phyloP scores from a whole-genome alignment of 2,888 invertebrate species.

The Lampropteryx suffumata region DNA sequence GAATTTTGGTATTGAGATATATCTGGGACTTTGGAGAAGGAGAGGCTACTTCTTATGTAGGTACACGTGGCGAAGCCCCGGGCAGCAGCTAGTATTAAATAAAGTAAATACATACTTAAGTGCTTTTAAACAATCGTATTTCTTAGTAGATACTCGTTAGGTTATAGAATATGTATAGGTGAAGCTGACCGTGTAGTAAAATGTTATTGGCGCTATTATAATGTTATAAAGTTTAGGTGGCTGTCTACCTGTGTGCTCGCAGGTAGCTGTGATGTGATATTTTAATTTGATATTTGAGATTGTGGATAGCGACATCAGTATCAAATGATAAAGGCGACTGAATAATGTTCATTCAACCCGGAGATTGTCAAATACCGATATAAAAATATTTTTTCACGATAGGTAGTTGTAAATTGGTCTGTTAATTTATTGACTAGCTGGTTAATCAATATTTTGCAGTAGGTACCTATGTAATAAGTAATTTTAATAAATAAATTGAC shows the following conservation, averaged over 20 bases:
- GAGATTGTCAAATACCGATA: slow-evolving; percentile 26
- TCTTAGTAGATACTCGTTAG: no score
- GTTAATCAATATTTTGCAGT: no score
- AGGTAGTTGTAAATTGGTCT: background rate
- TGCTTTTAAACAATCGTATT: no score
- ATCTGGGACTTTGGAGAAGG: no score
- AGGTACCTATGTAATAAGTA: no score
- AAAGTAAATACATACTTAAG: no score
- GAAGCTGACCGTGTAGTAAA: background rate
- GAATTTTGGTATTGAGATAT: no score
- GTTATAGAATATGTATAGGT: no score
- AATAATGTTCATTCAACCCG: slow-evolving; percentile 34
- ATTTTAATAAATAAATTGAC: no score
- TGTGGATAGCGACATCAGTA: slow-evolving; percentile 6
- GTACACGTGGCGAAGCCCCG: no score
- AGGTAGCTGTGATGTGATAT: slow-evolving; percentile 26
- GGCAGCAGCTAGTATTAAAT: no score
- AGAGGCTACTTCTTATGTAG: no score
- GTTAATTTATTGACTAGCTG: background rate
- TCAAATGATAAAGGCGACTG: slow-evolving; percentile 8
- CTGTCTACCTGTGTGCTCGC: slow-evolving; percentile 9
- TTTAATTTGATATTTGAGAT: slow-evolving; percentile 23
- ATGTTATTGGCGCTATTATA: slow-evolving; percentile 3
- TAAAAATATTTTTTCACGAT: slow-evolving; percentile 4
- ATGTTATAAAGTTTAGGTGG: background rate